These are phyloP conservation scores for Elephas maximus DNA, from an alignment of 2,113 vertebrate genomes.

Conservation along the genomic window DNA sequence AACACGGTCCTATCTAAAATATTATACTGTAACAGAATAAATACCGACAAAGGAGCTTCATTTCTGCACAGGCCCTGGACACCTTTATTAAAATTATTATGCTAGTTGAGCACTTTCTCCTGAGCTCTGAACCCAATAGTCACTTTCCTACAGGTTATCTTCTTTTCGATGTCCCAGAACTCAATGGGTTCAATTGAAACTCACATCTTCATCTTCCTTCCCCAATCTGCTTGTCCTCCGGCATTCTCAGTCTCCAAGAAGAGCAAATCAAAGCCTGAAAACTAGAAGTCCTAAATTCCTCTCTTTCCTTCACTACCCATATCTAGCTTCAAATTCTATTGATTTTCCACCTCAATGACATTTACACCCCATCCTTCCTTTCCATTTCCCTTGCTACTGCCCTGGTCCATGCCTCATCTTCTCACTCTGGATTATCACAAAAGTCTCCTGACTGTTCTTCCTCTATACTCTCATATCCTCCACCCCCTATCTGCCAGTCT, in stretches of 20 bases:
- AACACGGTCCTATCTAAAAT: not conserved
- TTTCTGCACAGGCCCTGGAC: not conserved
- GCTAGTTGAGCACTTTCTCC: not conserved
- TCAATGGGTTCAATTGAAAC: not conserved
- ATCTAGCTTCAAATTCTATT: not conserved
- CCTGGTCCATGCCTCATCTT: not conserved
- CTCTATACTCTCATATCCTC: not conserved
- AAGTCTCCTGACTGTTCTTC: not conserved
- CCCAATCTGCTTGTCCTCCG: not conserved
- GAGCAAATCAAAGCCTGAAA: not conserved
- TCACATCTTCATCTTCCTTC: not conserved
- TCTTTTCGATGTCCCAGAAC: not conserved
- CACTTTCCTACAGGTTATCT: not conserved
- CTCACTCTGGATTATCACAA: not conserved
- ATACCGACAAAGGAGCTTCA: slow-evolving; percentile 18
- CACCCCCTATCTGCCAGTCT: not conserved
- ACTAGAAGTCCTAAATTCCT: not conserved
- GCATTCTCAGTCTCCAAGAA: not conserved
- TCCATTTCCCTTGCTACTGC: not conserved
- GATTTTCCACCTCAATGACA: not conserved
- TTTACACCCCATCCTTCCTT: not conserved
- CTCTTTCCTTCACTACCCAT: not conserved
- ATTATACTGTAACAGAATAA: slow-evolving; percentile 19
- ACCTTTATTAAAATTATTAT: not conserved
- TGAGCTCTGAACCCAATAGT: not conserved